Percentiles rank a stretch among this genome's conserved stretches.
These are phyloP conservation scores for Shinisaurus crocodilurus DNA, from an alignment of 2,113 vertebrate species.

Conservation along the genomic window DNA sequence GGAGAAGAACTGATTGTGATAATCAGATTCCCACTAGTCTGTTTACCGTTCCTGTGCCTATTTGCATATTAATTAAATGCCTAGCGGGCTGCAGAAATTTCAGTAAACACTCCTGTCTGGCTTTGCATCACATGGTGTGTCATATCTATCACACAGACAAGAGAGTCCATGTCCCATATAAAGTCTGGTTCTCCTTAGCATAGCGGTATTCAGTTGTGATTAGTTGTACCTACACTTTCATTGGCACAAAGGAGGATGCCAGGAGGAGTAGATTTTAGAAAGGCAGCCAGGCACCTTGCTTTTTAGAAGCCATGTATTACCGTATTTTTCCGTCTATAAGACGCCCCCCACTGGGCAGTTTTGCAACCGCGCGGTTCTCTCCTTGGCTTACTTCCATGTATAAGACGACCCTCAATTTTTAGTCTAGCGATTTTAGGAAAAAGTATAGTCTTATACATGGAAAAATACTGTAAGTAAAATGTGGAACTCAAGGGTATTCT, in stretches of 20 bases:
- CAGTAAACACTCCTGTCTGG: background rate
- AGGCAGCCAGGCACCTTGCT: background rate
- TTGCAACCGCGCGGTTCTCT: too few species aligned
- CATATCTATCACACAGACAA: background rate
- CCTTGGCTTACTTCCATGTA: too few species aligned
- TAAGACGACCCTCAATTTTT: too few species aligned
- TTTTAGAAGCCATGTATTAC: background rate
- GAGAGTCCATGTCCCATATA: background rate
- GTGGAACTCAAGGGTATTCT: background rate
- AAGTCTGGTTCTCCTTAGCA: background rate
- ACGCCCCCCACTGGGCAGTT: too few species aligned
- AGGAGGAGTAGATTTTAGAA: background rate
- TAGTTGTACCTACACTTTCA: background rate
- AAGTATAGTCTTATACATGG: too few species aligned
- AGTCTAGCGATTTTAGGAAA: too few species aligned
- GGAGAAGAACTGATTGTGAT: constrained; percentile 15
- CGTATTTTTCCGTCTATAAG: too few species aligned
- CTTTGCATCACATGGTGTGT: background rate
- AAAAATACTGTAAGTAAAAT: too few species aligned
- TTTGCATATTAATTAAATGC: constrained; percentile 1
- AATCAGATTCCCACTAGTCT: constrained; percentile 7
- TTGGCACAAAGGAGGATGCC: background rate
- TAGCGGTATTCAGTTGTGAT: background rate
- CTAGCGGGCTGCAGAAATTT: background rate
- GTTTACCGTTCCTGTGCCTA: background rate